Evolutionary conservation across 2,888 invertebrate species (phyloP), one percentile per base, ranked within the genome.

Genomic region (Harpalus rufipes): DNA sequence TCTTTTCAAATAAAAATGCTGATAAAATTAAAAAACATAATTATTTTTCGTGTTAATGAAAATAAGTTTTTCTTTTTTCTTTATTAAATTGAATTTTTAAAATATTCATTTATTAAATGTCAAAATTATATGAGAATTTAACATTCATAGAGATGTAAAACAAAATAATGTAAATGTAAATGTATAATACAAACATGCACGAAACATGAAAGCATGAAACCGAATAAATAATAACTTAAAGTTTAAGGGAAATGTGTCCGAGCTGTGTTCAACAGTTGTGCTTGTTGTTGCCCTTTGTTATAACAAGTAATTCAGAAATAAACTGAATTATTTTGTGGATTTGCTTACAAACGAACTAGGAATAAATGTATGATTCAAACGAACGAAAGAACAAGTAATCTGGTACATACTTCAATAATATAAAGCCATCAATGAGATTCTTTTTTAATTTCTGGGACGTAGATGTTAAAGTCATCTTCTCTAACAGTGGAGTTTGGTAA

Each of bases 251-350:
- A 59, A 59, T 59, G 18, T 59, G 58, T 61, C 10, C 10, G 16
- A 10, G 61, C 59, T 18, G n/a, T 59, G 18, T 61, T 61, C 61
- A 61, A 61, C 61, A 63, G 16, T 63, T 63, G 10, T 21, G 25
- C 25, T 25, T 18, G 1, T 63, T 18, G 1, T 63, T 21, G 6
- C 21, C 21, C 21, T 18, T 21, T 63, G 25, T 63, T 59, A 16
- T 18, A 18, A 25, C 63, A 7, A 21, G 44, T 21, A 21, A 1
- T 21, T 1, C 44, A 44, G 8, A 10, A 44, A 44, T 44, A 44
- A 44, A 44, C 44, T 21, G 21, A 21, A 21, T 1, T 21, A 21
- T 21, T 21, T 1, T 21, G 21, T 21, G 21, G 21, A 21, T 21
- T 1, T 21, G 21, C 21, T 21, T 21, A 21, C 21, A 21, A 21